These are phyloP conservation scores for Tachycineta bicolor DNA, from an alignment of 2,113 vertebrate genomes.

Conservation along the genomic window DNA sequence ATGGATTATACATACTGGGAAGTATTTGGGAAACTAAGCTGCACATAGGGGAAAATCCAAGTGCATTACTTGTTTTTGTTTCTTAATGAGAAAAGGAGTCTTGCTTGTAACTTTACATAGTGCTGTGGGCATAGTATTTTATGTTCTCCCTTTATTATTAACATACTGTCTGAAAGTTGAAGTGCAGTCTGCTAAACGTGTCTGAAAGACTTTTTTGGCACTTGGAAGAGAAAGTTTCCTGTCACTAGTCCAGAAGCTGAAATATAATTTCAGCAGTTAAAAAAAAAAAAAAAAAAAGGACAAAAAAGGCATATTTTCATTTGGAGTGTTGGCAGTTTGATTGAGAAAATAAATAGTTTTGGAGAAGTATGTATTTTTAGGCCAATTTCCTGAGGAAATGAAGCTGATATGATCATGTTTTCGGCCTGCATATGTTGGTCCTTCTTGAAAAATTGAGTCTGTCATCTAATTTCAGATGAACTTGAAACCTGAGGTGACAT, in stretches of 20 bases:
- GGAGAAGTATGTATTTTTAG: not conserved
- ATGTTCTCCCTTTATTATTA: not conserved
- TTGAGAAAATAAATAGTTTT: not conserved
- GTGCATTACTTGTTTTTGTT: not conserved
- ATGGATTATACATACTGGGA: not conserved
- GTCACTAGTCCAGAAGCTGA: not conserved
- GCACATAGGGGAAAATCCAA: not conserved
- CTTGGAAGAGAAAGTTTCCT: not conserved
- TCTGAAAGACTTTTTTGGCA: not conserved
- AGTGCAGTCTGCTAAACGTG: not conserved
- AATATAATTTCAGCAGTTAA: not conserved
- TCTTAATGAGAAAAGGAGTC: not conserved
- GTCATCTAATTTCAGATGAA: not conserved
- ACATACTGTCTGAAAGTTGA: not conserved
- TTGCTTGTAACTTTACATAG: not conserved
- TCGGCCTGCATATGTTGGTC: not conserved
- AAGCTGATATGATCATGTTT: not conserved
- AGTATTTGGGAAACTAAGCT: not conserved
- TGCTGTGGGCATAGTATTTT: not conserved
- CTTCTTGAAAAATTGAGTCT: not conserved
- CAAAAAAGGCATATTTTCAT: not conserved
- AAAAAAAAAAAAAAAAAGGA: not conserved
- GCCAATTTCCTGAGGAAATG: not conserved
- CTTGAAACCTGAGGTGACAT: not conserved
- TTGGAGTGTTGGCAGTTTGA: not conserved